These are phyloP conservation scores for Orthosia gothica DNA, from an alignment of 2,888 invertebrate species.

Conservation along the genomic window DNA sequence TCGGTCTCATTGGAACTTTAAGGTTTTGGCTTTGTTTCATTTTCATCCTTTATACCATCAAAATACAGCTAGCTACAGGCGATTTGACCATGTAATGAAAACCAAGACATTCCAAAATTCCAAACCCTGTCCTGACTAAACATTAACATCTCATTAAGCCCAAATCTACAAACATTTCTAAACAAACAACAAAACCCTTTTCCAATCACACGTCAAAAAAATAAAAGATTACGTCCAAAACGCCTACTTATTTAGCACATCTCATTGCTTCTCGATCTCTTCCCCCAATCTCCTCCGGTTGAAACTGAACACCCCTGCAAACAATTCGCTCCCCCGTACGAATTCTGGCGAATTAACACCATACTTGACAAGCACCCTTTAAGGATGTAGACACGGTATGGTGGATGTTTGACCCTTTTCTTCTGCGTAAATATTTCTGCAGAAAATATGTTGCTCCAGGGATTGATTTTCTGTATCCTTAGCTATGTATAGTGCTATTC, in stretches of 20 bases:
- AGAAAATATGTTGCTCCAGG: not conserved
- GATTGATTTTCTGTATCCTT: not conserved
- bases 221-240: constrained; percentile 54
- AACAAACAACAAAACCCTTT: constrained; percentile 47
- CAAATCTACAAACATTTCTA: constrained; percentile 7
- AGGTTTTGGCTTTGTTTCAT: no score
- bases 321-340: constrained; percentile 61
- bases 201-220: constrained; percentile 54
- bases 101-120: not conserved
- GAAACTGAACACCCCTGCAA: constrained; percentile 47
- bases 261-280: constrained; percentile 53
- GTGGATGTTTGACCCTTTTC: constrained; percentile 4
- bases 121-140: not conserved
- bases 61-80: not conserved
- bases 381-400: constrained; percentile 1
- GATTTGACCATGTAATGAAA: not conserved
- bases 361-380: constrained; percentile 71
- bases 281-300: constrained; percentile 46
- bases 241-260: constrained; percentile 54
- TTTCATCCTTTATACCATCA: not conserved
- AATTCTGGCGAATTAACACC: constrained; percentile 74
- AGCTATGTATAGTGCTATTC: not conserved
- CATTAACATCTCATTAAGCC: not conserved
- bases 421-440: not conserved
- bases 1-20: no score